Evolutionary conservation across 2,888 invertebrate genomes (phyloP).

Genomic region (Blera fallax): DNA sequence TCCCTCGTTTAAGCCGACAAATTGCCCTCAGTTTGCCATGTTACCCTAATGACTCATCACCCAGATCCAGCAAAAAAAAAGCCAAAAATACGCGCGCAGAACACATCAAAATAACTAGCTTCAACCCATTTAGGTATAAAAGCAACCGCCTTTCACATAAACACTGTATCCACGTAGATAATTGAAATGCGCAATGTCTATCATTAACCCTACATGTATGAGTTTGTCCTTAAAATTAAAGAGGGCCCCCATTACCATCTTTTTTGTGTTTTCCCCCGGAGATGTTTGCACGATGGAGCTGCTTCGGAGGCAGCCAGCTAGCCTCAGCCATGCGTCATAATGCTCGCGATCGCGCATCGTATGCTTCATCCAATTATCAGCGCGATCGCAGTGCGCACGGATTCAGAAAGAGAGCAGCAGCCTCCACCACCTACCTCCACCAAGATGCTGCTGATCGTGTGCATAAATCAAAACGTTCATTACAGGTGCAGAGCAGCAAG

Average conservation of each 20-base stretch:
- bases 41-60: conserved; percentile 65
- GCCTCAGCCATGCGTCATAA: conserved; percentile 60
- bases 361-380: conserved; percentile 67
- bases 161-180: conserved; percentile 69
- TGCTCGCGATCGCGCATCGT: conserved; percentile 46
- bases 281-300: conserved; percentile 63
- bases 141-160: conserved; percentile 69
- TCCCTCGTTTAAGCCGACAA: conserved; percentile 51
- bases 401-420: neutral
- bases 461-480: conserved; percentile 70
- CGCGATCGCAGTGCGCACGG: conserved; percentile 18
- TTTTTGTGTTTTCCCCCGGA: too few relatives aligned
- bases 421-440: conserved; percentile 23
- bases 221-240: conserved; percentile 69
- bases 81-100: too few relatives aligned
- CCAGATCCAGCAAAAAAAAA: conserved; percentile 5
- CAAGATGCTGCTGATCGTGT: conserved; percentile 58
- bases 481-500: conserved; percentile 67
- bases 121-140: conserved; percentile 47
- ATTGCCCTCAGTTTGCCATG: conserved; percentile 57
- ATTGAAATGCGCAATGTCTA: conserved; percentile 70
- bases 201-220: conserved; percentile 63
- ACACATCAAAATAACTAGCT: conserved; percentile 50
- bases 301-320: conserved; percentile 28
- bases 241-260: conserved; percentile 62